Conservation (phyloP, 2,797 vertebrate genomes). For the Eospalax fontanierii region DNA sequence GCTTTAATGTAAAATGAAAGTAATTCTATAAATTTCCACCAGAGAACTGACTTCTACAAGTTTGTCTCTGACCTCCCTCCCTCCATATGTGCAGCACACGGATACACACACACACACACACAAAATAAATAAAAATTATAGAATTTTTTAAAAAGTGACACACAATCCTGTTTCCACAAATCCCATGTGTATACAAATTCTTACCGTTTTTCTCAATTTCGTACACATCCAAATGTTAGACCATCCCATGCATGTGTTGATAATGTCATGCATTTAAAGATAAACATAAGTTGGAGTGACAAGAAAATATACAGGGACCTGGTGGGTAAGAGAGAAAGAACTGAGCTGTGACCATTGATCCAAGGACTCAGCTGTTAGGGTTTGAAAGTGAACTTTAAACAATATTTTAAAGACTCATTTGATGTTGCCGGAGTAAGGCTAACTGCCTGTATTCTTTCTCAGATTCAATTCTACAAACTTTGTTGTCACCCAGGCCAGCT, state of each 20-base stretch:
- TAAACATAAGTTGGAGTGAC: background rate
- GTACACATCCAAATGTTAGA: conserved; percentile 25
- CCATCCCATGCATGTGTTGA: background rate
- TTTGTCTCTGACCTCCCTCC: no score
- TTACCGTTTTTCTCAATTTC: background rate
- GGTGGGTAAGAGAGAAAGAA: background rate
- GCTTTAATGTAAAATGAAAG: background rate
- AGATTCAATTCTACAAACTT: conserved; percentile 43
- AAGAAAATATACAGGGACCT: conserved; percentile 31
- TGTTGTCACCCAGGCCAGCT: background rate
- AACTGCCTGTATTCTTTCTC: background rate
- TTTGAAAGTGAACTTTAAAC: background rate
- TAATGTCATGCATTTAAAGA: conserved; percentile 12
- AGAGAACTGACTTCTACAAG: no score
- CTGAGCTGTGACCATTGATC: background rate
- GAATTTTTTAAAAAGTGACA: no score
- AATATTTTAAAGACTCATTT: no score
- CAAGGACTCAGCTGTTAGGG: background rate
- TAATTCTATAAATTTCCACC: conserved; percentile 2
- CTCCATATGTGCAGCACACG: no score
- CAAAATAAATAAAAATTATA: background rate
- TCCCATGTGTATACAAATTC: no score
- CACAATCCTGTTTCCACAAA: no score
- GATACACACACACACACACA: no score
- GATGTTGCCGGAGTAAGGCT: background rate